These are phyloP conservation scores for Nymphalis polychloros DNA, from an alignment of 2,888 invertebrate species.

Conservation along the genomic window DNA sequence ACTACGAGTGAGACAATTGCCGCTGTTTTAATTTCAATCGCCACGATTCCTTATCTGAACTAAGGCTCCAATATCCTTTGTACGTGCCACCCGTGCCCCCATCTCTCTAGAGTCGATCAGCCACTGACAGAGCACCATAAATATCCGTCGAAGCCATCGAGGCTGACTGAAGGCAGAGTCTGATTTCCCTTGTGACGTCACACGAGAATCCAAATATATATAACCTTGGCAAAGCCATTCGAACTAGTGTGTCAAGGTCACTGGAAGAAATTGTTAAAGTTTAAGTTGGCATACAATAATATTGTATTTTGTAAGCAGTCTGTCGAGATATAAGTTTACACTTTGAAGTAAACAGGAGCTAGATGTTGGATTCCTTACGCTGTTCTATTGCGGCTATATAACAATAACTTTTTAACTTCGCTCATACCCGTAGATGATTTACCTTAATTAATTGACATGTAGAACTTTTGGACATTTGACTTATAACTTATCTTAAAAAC, in stretches of 20 bases:
- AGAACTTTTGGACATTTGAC: too few species aligned
- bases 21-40: slow-evolving; percentile 31
- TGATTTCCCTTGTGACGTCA: slow-evolving; percentile 67
- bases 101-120: slow-evolving; percentile 31
- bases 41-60: slow-evolving; percentile 18
- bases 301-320: background rate
- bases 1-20: slow-evolving; percentile 13
- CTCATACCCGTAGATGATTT: too few species aligned
- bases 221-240: slow-evolving; percentile 38
- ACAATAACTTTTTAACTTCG: too few species aligned
- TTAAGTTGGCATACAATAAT: background rate
- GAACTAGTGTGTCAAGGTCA: slow-evolving; percentile 36
- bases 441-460: too few species aligned
- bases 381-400: too few species aligned
- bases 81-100: slow-evolving; percentile 4
- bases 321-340: background rate
- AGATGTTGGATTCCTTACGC: too few species aligned
- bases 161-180: slow-evolving; percentile 47
- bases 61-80: slow-evolving; percentile 26
- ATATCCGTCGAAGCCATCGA: slow-evolving; percentile 58
- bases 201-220: slow-evolving; percentile 51
- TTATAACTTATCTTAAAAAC: too few species aligned
- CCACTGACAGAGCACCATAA: slow-evolving; percentile 56
- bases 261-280: background rate
- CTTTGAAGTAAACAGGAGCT: too few species aligned